These are phyloP conservation scores for Zeugodacus cucurbitae DNA, from an alignment of 1,140 invertebrate genomes.

Conservation along the genomic window DNA sequence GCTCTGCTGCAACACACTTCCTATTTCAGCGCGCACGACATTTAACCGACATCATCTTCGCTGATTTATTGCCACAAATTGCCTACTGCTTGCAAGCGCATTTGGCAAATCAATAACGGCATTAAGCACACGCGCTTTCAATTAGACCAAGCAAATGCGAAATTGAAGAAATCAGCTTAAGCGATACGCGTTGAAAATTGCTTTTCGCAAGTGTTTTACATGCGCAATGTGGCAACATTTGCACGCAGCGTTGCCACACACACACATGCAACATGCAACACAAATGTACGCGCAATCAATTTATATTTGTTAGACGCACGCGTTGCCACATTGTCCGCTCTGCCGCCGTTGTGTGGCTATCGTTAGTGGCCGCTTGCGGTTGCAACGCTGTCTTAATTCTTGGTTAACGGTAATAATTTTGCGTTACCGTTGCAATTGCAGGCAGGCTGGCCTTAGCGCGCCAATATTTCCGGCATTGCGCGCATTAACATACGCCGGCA, in stretches of 20 bases:
- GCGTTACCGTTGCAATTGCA: background rate
- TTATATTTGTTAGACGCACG: conserved; percentile 2
- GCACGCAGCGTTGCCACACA: background rate
- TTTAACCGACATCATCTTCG: background rate
- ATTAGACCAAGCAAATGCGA: background rate
- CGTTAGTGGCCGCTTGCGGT: background rate
- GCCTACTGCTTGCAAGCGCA: background rate
- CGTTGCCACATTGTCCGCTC: conserved; percentile 5
- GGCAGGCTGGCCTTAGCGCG: background rate
- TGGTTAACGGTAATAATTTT: conserved; percentile 32
- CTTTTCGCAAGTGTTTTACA: conserved; percentile 6
- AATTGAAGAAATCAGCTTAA: conserved; percentile 15
- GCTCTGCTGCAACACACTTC: background rate
- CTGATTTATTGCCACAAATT: conserved; percentile 35
- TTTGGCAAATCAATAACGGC: conserved; percentile 17
- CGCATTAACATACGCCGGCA: background rate
- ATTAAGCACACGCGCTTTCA: conserved; percentile 14
- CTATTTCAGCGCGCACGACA: background rate
- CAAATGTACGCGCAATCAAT: background rate
- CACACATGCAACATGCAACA: background rate
- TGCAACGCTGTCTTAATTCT: conserved; percentile 20
- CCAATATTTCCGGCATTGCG: conserved; percentile 27
- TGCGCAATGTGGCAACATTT: conserved; percentile 25
- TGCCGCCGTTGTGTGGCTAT: background rate
- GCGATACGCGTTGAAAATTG: background rate